A percentile compares a stretch with the other conserved stretches of the same genome.
These are phyloP conservation scores for Holotrichia oblita DNA, from an alignment of 1,140 invertebrate species.

Conservation along the genomic window DNA sequence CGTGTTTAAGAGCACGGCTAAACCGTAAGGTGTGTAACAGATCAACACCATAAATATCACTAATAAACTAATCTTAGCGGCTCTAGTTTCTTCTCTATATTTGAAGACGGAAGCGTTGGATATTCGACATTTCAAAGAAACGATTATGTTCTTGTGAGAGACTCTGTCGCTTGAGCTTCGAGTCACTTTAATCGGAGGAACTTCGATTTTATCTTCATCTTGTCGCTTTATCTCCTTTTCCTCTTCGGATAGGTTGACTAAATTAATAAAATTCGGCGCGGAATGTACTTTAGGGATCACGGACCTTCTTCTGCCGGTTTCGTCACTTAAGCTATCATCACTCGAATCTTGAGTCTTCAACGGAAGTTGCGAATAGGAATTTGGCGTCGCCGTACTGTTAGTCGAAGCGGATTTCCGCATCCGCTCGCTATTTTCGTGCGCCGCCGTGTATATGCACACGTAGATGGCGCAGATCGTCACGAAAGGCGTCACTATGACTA, in stretches of 20 bases:
- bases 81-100: slow-evolving; percentile 82
- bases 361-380: slow-evolving; percentile 42
- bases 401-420: slow-evolving; percentile 65
- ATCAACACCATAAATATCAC: slow-evolving; percentile 76
- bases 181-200: slow-evolving; percentile 43
- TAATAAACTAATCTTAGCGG: slow-evolving; percentile 79
- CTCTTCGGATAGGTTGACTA: slow-evolving; percentile 43
- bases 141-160: slow-evolving; percentile 69
- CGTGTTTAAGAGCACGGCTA: slow-evolving; percentile 63
- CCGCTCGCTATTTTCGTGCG: slow-evolving; percentile 73
- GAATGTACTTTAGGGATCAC: slow-evolving; percentile 56
- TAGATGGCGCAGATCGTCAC: slow-evolving; percentile 76
- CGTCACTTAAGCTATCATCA: slow-evolving; percentile 13
- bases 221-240: background rate
- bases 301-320: background rate
- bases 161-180: slow-evolving; percentile 58
- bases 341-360: background rate
- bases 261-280: slow-evolving; percentile 54
- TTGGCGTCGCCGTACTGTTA: slow-evolving; percentile 47
- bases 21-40: slow-evolving; percentile 75
- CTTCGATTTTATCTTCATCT: slow-evolving; percentile 36
- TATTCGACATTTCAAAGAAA: slow-evolving; percentile 76
- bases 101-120: slow-evolving; percentile 85
- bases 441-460: slow-evolving; percentile 75
- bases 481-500: slow-evolving; percentile 74